phyloP scores from a whole-genome alignment of 2,797 vertebrate species.

The Clarias pachynema region DNA sequence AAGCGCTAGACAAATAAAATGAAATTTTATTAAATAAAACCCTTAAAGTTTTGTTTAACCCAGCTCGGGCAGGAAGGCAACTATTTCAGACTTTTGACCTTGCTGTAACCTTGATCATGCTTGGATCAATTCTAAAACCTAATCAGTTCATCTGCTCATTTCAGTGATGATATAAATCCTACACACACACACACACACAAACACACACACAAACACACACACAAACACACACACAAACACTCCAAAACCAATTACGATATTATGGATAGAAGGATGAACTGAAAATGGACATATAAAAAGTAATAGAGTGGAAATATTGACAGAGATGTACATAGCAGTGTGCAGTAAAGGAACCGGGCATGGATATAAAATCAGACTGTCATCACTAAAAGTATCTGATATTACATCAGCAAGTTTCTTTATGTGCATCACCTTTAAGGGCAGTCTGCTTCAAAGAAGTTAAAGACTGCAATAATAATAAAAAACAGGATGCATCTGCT shows the following conservation, averaged over 20 bases:
- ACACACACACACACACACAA: background rate
- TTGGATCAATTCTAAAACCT: background rate
- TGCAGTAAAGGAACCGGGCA: background rate
- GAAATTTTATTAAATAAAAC: too few species aligned
- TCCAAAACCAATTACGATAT: too few species aligned
- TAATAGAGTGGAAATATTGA: too few species aligned
- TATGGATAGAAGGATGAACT: background rate
- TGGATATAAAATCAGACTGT: background rate
- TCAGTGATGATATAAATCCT: background rate
- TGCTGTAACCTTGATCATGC: background rate
- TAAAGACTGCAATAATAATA: too few species aligned
- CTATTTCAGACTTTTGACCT: background rate
- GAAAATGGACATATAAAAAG: too few species aligned
- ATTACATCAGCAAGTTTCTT: background rate
- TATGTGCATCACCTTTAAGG: too few species aligned
- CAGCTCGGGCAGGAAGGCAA: background rate
- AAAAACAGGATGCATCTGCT: too few species aligned
- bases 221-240: too few species aligned
- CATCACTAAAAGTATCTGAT: background rate
- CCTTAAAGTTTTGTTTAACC: too few species aligned
- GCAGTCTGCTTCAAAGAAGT: too few species aligned
- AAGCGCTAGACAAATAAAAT: too few species aligned
- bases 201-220: too few species aligned
- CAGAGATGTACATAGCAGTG: background rate
- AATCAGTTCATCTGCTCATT: background rate